Percentiles rank a stretch among this genome's conserved stretches.
These are phyloP conservation scores for Rhyacophila brunnea DNA, from an alignment of 1,140 invertebrate genomes.

Conservation along the genomic window DNA sequence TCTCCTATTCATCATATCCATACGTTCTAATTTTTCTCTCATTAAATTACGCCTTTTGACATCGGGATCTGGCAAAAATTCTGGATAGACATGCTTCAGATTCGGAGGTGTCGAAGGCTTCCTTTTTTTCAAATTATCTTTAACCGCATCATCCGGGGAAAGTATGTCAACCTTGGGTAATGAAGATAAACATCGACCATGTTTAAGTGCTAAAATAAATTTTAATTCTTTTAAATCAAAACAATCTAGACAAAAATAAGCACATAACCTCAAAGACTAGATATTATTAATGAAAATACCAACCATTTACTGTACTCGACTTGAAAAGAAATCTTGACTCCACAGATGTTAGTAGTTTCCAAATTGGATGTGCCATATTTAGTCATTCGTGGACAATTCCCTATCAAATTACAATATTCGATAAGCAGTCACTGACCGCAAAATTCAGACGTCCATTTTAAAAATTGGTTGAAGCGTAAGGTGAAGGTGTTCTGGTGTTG, in stretches of 20 bases:
- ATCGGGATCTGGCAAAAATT: conserved; percentile 90
- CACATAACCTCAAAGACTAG: conserved; percentile 13
- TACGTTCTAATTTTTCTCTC: conserved; percentile 84
- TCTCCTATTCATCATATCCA: conserved; percentile 90
- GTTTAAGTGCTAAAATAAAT: conserved; percentile 28
- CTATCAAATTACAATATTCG: conserved; percentile 3
- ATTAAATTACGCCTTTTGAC: conserved; percentile 74
- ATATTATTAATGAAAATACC: no score
- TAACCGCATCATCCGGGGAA: conserved; percentile 17
- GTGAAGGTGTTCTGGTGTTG: no score
- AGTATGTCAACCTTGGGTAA: conserved; percentile 40
- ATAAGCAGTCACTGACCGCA: no score
- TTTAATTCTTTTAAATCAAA: not conserved
- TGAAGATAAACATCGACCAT: conserved; percentile 40
- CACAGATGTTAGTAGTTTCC: not conserved
- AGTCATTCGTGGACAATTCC: not conserved
- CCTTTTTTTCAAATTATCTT: conserved; percentile 20
- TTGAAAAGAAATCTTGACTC: no score
- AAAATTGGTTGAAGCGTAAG: not conserved
- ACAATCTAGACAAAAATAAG: conserved; percentile 5
- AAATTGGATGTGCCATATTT: not conserved
- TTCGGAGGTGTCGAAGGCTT: conserved; percentile 40
- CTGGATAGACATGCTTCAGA: conserved; percentile 82
- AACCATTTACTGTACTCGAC: no score
- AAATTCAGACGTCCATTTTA: not conserved